Base-by-base conservation (phyloP, 2,113 vertebrate species). In the Mixornis gularis region DNA sequence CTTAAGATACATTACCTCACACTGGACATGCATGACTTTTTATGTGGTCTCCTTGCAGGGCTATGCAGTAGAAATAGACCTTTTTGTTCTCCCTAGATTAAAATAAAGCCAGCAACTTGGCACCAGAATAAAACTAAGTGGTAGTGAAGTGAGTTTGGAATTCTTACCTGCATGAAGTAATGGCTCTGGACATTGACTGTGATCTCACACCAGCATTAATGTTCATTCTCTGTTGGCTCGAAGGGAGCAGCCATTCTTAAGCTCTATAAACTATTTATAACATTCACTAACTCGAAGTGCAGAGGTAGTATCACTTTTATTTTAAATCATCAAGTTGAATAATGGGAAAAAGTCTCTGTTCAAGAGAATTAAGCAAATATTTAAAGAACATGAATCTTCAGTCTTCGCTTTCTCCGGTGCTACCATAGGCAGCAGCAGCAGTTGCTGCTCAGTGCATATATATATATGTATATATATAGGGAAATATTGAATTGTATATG, bases 301-400 rank as follows among this genome's bases (percentile, higher is more conserved):
- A 82, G 82, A 68, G 59, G 40, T 34, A 80, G 48, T 43, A 56
- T 78, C n/a, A 32, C 85, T 87, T 70, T 32, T 20, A 70, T 71
- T 83, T 82, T 90, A 95, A 92, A 86, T 78, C 69, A 60, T 52
- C n/a, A 71, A 73, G 30, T 69, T 72, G 87, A 94, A 73, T 83
- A 91, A 94, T 66, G 74, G 78, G 53, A 56, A 65, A 85, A 86
- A 78, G 24, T 51, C 68, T 87, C 63, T 71, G 55, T 48, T 76
- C 46, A 74, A 44, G 44, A 74, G 64, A 88, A 81, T 78, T 69
- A 92, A 81, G 77, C 76, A 92, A 87, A 88, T 74, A 71, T 48
- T 78, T 86, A 81, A 88, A 80, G 76, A 90, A 46, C 8, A 22
- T 63, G 53, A 79, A 76, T 87, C 63, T 90, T 79, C 40, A 65